A percentile compares a stretch with the other conserved stretches of the same genome.
Conservation (phyloP, 1,140 invertebrate species). For the Choristoneura fumiferana region DNA sequence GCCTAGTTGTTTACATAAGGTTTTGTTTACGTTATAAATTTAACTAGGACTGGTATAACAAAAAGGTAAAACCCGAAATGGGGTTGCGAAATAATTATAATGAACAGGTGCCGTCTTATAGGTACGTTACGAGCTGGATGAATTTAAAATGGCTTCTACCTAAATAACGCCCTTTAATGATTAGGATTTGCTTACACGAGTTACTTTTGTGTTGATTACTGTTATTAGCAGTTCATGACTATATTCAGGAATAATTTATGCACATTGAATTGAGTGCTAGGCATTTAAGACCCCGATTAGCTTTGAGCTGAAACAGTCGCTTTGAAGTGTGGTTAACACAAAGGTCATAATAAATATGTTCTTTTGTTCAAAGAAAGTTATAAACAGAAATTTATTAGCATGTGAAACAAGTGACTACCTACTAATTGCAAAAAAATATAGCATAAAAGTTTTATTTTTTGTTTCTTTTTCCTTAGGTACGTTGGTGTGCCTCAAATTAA, state of each 20-base stretch:
- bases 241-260: slow-evolving; percentile 1
- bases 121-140: slow-evolving; percentile 48
- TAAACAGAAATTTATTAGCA: too few species aligned
- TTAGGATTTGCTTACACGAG: neutral
- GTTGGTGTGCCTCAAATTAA: too few species aligned
- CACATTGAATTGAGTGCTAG: neutral
- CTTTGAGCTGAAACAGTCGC: neutral
- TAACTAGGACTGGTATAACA: slow-evolving; percentile 12
- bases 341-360: too few species aligned
- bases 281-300: neutral
- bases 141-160: slow-evolving; percentile 39
- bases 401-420: too few species aligned
- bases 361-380: too few species aligned
- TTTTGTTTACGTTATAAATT: slow-evolving; percentile 1
- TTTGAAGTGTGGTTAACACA: neutral
- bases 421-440: too few species aligned
- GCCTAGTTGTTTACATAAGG: neutral
- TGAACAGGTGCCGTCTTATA: slow-evolving; percentile 49
- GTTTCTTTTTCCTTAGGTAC: too few species aligned
- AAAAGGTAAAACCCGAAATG: slow-evolving; percentile 46
- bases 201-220: neutral
- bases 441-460: too few species aligned
- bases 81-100: slow-evolving; percentile 62
- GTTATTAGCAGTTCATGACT: neutral
- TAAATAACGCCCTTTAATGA: slow-evolving; percentile 24